A percentile compares a stretch with the other conserved stretches of the same genome.
phyloP scores from a whole-genome alignment of 2,797 vertebrate species.

The Labeo calbasu region DNA sequence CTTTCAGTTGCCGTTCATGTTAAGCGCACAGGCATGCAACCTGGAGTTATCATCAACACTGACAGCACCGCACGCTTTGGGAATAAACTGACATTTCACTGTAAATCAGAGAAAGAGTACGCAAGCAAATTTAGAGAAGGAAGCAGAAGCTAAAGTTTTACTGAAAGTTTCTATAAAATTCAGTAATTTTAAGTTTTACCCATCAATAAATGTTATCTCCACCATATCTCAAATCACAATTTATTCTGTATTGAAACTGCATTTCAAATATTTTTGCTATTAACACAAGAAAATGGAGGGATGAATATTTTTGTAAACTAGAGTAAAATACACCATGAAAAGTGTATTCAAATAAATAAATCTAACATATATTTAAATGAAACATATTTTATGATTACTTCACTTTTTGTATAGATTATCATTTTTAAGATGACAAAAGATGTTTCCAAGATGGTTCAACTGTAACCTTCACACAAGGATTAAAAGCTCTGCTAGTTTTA shows the following conservation, averaged over 20 bases:
- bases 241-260: not conserved
- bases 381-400: not conserved
- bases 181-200: not conserved
- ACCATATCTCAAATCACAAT: not conserved
- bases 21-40: conserved; percentile 30
- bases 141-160: not conserved
- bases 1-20: conserved; percentile 35
- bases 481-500: not conserved
- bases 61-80: conserved; percentile 14
- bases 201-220: not conserved
- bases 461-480: not conserved
- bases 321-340: too few relatives aligned
- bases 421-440: not conserved
- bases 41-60: conserved; percentile 22
- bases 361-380: not conserved
- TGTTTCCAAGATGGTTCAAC: not conserved
- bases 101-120: conserved; percentile 25
- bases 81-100: conserved; percentile 25
- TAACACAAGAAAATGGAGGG: not conserved
- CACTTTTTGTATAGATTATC: not conserved
- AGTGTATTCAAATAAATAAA: too few relatives aligned
- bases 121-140: conserved; percentile 27
- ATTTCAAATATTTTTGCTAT: not conserved
- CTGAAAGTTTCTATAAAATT: not conserved
- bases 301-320: conserved; percentile 4